phyloP scores from a whole-genome alignment of 2,797 vertebrate genomes.

The Melanotaenia trifasciata region DNA sequence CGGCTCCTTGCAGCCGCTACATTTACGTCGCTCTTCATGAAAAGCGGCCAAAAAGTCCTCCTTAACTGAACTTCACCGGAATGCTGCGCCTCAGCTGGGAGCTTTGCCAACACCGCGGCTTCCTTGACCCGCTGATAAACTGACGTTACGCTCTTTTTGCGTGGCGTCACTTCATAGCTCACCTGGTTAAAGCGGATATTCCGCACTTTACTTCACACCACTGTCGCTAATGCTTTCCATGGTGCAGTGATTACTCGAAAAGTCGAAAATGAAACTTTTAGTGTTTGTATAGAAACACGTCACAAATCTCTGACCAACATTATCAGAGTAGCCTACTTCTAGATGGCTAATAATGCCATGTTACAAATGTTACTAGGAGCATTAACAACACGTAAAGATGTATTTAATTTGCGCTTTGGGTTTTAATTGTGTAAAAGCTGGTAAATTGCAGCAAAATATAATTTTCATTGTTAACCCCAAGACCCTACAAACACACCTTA shows the following conservation, averaged over 20 bases:
- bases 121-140: neutral
- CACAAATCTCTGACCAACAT: too few relatives aligned
- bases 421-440: neutral
- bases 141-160: neutral
- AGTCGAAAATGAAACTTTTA: too few relatives aligned
- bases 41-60: neutral
- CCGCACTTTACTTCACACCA: neutral
- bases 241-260: neutral
- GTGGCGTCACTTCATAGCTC: slow-evolving; percentile 15
- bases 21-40: slow-evolving; percentile 31
- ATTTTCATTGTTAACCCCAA: too few relatives aligned
- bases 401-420: too few relatives aligned
- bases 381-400: too few relatives aligned
- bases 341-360: too few relatives aligned
- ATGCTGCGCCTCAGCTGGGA: slow-evolving; percentile 7
- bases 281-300: too few relatives aligned
- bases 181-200: slow-evolving; percentile 10
- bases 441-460: neutral
- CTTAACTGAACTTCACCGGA: neutral
- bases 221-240: neutral
- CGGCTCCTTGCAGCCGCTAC: slow-evolving; percentile 11
- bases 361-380: too few relatives aligned
- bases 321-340: too few relatives aligned
- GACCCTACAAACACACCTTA: too few relatives aligned
- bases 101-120: neutral